phyloP scores from a whole-genome alignment of 2,888 invertebrate genomes.

The Deilephila elpenor region DNA sequence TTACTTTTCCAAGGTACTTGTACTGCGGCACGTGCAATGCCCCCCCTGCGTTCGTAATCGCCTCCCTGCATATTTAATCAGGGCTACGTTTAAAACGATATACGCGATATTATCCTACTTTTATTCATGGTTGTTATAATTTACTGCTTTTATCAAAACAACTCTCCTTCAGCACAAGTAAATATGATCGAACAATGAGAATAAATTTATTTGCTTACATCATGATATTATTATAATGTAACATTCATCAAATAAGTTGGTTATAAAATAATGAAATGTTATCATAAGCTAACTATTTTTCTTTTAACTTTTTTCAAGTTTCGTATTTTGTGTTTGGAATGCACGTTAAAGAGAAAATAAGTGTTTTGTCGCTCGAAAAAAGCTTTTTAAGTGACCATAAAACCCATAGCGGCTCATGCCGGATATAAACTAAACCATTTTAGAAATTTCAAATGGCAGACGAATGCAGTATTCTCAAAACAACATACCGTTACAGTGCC shows the following conservation, averaged over 20 bases:
- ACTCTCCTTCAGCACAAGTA: too few relatives aligned
- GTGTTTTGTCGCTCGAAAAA: not conserved
- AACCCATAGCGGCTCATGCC: constrained; percentile 13
- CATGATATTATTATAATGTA: too few relatives aligned
- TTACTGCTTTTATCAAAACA: too few relatives aligned
- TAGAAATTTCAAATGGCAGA: constrained; percentile 12
- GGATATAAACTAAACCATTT: constrained; percentile 22
- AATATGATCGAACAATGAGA: too few relatives aligned
- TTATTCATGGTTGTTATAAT: too few relatives aligned
- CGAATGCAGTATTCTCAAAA: constrained; percentile 45
- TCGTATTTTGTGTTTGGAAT: not conserved
- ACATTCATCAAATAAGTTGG: too few relatives aligned
- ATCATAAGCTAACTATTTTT: too few relatives aligned
- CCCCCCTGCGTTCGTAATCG: not conserved
- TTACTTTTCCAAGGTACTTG: constrained; percentile 1
- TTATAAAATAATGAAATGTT: too few relatives aligned
- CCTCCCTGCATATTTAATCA: constrained; percentile 5
- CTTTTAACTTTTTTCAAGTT: not conserved
- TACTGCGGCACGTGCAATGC: constrained; percentile 9
- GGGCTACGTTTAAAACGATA: not conserved
- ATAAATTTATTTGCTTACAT: too few relatives aligned
- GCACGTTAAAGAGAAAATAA: not conserved
- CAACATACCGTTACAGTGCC: constrained; percentile 46
- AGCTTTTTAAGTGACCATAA: not conserved
- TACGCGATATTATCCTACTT: not conserved